Percentiles rank a stretch among this genome's conserved stretches.
These are phyloP conservation scores for Urocitellus parryii DNA, from an alignment of 2,113 vertebrate species.

Conservation along the genomic window DNA sequence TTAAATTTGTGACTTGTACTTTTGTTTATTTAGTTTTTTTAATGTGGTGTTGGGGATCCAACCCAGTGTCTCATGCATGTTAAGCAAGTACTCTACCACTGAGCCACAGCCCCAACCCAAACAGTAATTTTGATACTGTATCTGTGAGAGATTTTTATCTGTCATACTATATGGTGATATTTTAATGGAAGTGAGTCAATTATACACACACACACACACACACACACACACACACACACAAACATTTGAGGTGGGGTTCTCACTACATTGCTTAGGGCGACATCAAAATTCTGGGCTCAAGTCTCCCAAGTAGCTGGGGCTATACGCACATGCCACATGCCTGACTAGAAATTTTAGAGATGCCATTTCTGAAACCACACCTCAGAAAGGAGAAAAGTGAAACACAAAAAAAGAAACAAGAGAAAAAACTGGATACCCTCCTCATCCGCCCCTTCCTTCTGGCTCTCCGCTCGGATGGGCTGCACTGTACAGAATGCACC, in stretches of 20 bases:
- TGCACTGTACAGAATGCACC: rapidly evolving
- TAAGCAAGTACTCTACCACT: too few relatives aligned
- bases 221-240: too few relatives aligned
- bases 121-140: background rate
- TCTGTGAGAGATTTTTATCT: background rate
- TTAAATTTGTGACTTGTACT: background rate
- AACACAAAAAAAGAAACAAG: background rate
- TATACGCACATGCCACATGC: background rate
- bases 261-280: background rate
- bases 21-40: background rate
- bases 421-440: background rate
- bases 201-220: too few relatives aligned
- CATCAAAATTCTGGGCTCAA: background rate
- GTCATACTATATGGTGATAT: background rate
- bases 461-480: too few relatives aligned
- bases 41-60: too few relatives aligned
- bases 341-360: background rate
- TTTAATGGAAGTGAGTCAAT: too few relatives aligned
- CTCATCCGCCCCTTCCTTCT: background rate
- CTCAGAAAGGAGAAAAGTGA: background rate
- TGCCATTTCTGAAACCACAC: background rate
- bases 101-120: too few relatives aligned
- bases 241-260: too few relatives aligned
- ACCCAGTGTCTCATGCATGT: too few relatives aligned
- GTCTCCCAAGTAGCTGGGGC: background rate